Conservation (phyloP, 1,140 invertebrate species). For the Portunus trituberculatus region DNA sequence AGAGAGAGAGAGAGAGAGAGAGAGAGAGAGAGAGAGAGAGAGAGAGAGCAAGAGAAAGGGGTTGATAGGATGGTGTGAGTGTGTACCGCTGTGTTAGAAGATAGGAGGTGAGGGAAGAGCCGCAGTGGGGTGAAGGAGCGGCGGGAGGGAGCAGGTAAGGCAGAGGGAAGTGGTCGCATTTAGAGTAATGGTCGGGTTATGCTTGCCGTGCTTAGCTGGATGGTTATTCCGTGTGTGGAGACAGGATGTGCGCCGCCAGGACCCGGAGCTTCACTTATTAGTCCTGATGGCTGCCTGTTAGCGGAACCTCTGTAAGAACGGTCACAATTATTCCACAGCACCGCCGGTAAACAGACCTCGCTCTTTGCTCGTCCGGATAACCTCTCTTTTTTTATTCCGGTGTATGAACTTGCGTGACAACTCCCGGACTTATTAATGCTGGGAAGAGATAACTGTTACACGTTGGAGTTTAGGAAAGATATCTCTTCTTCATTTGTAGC, state of each 20-base stretch:
- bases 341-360: too few relatives aligned
- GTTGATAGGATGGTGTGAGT: too few relatives aligned
- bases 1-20: too few relatives aligned
- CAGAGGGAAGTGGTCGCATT: neutral
- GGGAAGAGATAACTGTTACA: neutral
- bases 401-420: neutral
- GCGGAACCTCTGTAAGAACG: neutral
- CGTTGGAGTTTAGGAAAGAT: too few relatives aligned
- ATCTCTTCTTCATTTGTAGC: too few relatives aligned
- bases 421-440: neutral
- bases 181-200: neutral
- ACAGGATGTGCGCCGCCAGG: neutral
- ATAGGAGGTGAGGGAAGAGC: too few relatives aligned
- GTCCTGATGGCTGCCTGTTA: neutral
- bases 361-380: too few relatives aligned
- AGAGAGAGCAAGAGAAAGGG: too few relatives aligned
- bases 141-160: neutral
- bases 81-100: too few relatives aligned
- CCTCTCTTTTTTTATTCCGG: too few relatives aligned
- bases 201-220: neutral
- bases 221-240: neutral
- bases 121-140: neutral
- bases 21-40: too few relatives aligned
- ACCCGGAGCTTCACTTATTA: neutral
- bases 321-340: neutral